These are phyloP conservation scores for Hyperoplus immaculatus DNA, from an alignment of 2,797 vertebrate species.

Conservation along the genomic window DNA sequence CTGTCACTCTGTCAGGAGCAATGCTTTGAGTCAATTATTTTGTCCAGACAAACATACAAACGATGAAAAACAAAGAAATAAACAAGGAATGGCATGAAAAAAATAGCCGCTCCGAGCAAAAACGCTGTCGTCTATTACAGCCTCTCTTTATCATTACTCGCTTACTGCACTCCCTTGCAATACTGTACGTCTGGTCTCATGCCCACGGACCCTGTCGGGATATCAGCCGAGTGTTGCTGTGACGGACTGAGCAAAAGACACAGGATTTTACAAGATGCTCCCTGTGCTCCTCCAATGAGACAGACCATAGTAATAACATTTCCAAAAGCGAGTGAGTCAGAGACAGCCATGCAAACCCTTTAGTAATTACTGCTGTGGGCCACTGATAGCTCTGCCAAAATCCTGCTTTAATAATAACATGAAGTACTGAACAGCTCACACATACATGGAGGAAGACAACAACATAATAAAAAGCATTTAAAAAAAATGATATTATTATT, in stretches of 20 bases:
- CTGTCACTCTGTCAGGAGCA: constrained; percentile 49
- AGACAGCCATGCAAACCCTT: constrained; percentile 77
- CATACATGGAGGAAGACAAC: constrained; percentile 57
- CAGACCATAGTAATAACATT: constrained; percentile 75
- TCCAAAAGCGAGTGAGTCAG: constrained; percentile 61
- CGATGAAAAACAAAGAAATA: constrained; percentile 51
- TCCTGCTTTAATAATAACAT: constrained; percentile 79
- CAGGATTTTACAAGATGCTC: constrained; percentile 55
- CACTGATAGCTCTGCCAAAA: constrained; percentile 70
- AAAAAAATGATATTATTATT: constrained; percentile 20
- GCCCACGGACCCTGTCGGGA: constrained; percentile 70
- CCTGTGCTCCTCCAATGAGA: constrained; percentile 59
- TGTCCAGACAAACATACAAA: constrained; percentile 37
- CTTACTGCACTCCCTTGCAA: constrained; percentile 35
- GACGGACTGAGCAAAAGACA: constrained; percentile 65
- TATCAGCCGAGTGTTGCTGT: constrained; percentile 66
- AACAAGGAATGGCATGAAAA: constrained; percentile 34
- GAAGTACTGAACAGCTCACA: constrained; percentile 70
- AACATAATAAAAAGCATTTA: constrained; percentile 66
- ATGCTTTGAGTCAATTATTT: constrained; percentile 48
- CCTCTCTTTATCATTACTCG: constrained; percentile 56
- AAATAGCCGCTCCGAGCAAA: constrained; percentile 49
- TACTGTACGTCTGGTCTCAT: constrained; percentile 64
- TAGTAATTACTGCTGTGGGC: constrained; percentile 83
- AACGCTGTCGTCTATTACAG: constrained; percentile 44